Base-by-base conservation (phyloP, 1,140 invertebrate species). In the Adelges cooleyi region DNA sequence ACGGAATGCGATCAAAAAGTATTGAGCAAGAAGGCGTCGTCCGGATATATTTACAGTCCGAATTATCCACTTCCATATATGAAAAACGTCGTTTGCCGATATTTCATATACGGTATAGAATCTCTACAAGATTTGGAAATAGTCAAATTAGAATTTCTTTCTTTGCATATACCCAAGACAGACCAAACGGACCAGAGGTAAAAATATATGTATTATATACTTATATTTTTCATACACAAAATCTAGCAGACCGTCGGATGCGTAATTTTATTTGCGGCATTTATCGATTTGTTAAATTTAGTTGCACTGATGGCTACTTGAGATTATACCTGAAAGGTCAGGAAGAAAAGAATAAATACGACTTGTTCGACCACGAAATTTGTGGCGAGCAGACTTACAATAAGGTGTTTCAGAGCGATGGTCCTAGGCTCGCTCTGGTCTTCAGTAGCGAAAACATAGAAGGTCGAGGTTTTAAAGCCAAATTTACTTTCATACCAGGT, bases 1-100 rank as follows among this genome's bases (percentile, higher is more conserved):
- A 92, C 90, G 70, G 94, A 96, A 79, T 98, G 95, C 81, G 95
- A 98, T 79, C 92, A 95, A 76, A 90, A 93, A 77, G 94, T 98
- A 73, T 82, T 96, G 70, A 93, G 90, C 77, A 86, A 87, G 78
- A 91, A 91, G 77, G 87, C 92, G 78, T 92, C 90, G 48, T 85
- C 82, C 70, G 94, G 94, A 69, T 85, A 81, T 73, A 90, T 98
- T 68, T 91, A 87, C 77, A 94, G 92, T 78, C 95, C 94, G 68
- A 94, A 94, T 79, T 97, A 90, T 80, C 94, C 94, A 71, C 92
- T 85, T 78, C 86, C 86, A 50, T 96, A 95, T 79, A 87, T 93
- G 76, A 85, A 86, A 69, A 95, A 95, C 81, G 87, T 92, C 73
- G 90, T 94, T 68, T 97, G 95, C 80, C 87, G 89, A 76, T 97